phyloP scores from a whole-genome alignment of 1,140 invertebrate species.

The Himalopsyche phryganea region DNA sequence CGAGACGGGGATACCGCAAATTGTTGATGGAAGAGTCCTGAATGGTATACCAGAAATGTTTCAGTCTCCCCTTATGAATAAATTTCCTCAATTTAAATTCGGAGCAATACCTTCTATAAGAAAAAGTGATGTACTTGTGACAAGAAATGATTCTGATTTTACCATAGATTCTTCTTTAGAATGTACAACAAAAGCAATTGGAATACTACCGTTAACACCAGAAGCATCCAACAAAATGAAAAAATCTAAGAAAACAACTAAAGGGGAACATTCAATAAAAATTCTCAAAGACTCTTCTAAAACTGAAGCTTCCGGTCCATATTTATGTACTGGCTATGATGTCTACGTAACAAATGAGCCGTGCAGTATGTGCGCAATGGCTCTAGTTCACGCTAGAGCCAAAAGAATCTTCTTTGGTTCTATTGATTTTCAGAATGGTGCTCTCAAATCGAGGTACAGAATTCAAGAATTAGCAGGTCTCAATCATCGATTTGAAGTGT shows the following conservation, averaged over 20 bases:
- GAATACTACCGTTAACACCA: background rate
- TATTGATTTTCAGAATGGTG: constrained; percentile 58
- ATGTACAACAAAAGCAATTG: too few species aligned
- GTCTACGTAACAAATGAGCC: constrained; percentile 82
- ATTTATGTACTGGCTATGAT: constrained; percentile 88
- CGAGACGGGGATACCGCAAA: background rate
- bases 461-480: constrained; percentile 75
- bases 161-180: too few species aligned
- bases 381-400: constrained; percentile 81
- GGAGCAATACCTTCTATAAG: constrained; percentile 29
- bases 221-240: background rate
- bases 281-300: too few species aligned
- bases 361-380: constrained; percentile 94
- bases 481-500: constrained; percentile 90
- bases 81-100: constrained; percentile 34
- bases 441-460: constrained; percentile 66
- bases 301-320: constrained; percentile 57
- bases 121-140: constrained; percentile 23
- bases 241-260: constrained; percentile 26
- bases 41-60: constrained; percentile 35
- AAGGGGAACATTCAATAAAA: background rate
- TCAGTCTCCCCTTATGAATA: constrained; percentile 30
- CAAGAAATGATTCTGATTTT: too few species aligned
- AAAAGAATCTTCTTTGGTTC: constrained; percentile 77
- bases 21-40: background rate